Conservation (phyloP, 2,888 invertebrate genomes). For the Thelaira solivaga region DNA sequence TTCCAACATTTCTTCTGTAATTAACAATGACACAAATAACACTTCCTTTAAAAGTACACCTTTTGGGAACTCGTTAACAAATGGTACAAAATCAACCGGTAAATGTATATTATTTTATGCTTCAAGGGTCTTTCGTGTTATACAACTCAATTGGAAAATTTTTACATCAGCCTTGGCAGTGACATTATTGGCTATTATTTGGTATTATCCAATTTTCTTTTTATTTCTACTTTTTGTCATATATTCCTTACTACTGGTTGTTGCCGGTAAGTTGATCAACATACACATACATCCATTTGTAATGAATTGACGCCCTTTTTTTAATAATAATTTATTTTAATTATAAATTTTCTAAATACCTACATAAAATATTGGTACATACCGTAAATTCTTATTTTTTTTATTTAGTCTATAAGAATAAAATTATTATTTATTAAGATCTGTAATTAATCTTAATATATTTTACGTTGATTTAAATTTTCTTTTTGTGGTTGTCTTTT, state of each 20-base stretch:
- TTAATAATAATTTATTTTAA: background rate
- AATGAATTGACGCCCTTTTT: constrained; percentile 50
- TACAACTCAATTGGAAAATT: constrained; percentile 73
- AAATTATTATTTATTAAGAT: no score
- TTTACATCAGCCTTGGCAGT: constrained; percentile 70
- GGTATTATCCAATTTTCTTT: constrained; percentile 76
- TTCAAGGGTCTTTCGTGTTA: constrained; percentile 66
- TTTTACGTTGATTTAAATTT: constrained; percentile 46
- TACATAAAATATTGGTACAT: no score
- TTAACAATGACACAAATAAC: constrained; percentile 44
- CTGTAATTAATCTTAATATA: constrained; percentile 19
- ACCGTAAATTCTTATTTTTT: no score
- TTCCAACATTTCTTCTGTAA: constrained; percentile 48
- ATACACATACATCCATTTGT: background rate
- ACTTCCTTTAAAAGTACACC: background rate
- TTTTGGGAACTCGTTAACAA: background rate
- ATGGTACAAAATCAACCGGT: constrained; percentile 8
- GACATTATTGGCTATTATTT: constrained; percentile 74
- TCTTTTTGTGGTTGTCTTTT: constrained; percentile 14
- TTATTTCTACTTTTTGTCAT: constrained; percentile 75
- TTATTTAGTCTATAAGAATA: no score
- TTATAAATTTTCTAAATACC: background rate
- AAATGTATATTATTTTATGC: constrained; percentile 54
- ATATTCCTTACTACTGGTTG: constrained; percentile 74
- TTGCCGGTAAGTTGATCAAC: constrained; percentile 71